These are phyloP conservation scores for Silurus meridionalis DNA, from an alignment of 2,113 vertebrate genomes.

Conservation along the genomic window DNA sequence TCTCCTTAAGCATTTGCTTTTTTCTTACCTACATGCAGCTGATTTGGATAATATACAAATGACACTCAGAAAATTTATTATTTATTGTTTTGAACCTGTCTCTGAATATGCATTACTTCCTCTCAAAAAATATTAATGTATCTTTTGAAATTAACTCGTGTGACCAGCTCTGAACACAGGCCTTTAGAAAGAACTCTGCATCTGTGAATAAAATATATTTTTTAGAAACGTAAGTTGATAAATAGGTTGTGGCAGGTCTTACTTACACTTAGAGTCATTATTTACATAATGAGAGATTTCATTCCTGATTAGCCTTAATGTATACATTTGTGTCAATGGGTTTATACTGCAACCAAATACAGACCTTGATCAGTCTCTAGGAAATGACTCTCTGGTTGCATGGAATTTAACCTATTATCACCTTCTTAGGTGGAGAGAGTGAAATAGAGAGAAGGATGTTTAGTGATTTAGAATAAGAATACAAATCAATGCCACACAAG, in stretches of 20 bases:
- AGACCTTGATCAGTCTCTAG: neutral
- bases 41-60: neutral
- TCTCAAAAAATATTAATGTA: neutral
- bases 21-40: neutral
- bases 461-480: neutral
- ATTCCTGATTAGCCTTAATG: neutral
- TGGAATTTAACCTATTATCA: neutral
- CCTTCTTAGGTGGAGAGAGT: neutral
- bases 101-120: neutral
- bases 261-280: neutral
- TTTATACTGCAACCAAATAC: neutral
- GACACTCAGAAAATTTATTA: neutral
- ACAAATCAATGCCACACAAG: neutral
- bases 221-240: neutral
- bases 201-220: neutral
- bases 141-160: neutral
- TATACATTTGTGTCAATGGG: constrained; percentile 1
- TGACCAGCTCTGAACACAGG: neutral
- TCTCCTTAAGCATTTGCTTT: neutral
- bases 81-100: neutral
- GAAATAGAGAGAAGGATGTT: neutral
- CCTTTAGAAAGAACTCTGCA: neutral
- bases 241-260: neutral
- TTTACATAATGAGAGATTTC: neutral
- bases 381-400: neutral